Base-by-base conservation (phyloP, 35 echinoderm and acorn worm species). In the Patiria miniata region DNA sequence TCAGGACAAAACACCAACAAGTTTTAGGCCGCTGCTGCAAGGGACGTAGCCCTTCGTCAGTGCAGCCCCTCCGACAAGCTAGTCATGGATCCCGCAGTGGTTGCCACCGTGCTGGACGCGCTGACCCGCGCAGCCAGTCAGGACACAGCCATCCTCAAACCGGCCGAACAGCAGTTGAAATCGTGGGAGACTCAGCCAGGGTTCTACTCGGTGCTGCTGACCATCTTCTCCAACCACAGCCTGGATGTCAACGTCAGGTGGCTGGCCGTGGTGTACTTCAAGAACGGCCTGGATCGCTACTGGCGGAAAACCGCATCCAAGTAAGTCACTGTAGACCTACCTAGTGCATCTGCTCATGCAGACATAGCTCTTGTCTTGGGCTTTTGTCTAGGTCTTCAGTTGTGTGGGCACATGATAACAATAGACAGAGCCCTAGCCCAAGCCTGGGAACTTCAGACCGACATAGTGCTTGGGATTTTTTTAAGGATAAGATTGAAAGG, bases 211-310 rank as follows among this genome's bases (percentile, higher is more conserved):
- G 84, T 94, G 26, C 86, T 98, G 6, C 86, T 89, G 86, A 79
- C 92, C 8, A 98, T 98, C 29, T 94, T 91, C 56, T 86, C 76
- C 17, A 98, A 94, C 39, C 92, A 94, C 86, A 91, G 77, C 39
- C 57, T 98, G 88, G 89, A 91, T 79, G 92, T 91, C 2, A 98
- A 98, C 89, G 92, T 98, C 6, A 85, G 95, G 47, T 98, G 95
- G 95, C 52, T 98, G 28, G 95, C 95, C 36, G 95, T 98, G 5
- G 77, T 98, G 23, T 98, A 91, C 53, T 98, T 98, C 82, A 98
- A 98, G 76, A 98, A 98, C 89, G 95, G 95, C 36, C 88, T 98
- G 36, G 95, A 94, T 26, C 84, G 92, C 82, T 94, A 98, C 78
- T 98, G 95, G 95, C 88, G 95, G 55, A 98, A 68, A 80, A 89